These are phyloP conservation scores for Hexactinellida sp. DNA, from an alignment of 37 sponge, comb jelly and placozoan species.

Conservation along the genomic window DNA sequence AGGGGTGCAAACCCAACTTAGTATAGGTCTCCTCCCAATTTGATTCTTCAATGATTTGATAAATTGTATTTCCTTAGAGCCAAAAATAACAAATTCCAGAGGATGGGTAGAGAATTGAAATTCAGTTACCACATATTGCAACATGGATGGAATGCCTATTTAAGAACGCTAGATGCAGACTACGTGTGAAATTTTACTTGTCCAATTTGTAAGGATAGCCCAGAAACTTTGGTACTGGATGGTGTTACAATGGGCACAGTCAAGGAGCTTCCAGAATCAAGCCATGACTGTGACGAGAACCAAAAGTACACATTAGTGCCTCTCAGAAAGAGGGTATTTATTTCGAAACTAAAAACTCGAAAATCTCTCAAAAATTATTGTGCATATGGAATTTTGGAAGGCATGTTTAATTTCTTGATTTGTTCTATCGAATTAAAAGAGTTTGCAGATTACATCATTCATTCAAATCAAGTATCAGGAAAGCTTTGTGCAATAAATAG, in stretches of 20 bases:
- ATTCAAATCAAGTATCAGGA: neutral
- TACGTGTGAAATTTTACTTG: neutral
- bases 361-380: neutral
- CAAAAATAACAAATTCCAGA: neutral
- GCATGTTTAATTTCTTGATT: neutral
- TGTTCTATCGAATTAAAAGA: neutral
- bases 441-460: neutral
- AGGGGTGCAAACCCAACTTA: too few species aligned
- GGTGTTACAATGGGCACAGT: neutral
- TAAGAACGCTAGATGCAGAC: neutral
- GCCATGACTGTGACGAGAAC: neutral
- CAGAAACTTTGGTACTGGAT: neutral
- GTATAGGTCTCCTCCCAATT: too few species aligned
- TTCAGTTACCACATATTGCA: neutral
- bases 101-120: neutral
- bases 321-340: neutral
- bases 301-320: neutral
- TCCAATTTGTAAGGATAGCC: neutral
- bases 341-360: neutral
- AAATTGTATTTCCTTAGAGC: too few species aligned
- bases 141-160: neutral
- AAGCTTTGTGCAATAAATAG: too few species aligned
- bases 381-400: neutral
- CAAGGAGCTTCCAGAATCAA: neutral
- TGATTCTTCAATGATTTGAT: too few species aligned